These are phyloP conservation scores for Porites rus DNA, from an alignment of 92 coral and sea anemone species.

Conservation along the genomic window DNA sequence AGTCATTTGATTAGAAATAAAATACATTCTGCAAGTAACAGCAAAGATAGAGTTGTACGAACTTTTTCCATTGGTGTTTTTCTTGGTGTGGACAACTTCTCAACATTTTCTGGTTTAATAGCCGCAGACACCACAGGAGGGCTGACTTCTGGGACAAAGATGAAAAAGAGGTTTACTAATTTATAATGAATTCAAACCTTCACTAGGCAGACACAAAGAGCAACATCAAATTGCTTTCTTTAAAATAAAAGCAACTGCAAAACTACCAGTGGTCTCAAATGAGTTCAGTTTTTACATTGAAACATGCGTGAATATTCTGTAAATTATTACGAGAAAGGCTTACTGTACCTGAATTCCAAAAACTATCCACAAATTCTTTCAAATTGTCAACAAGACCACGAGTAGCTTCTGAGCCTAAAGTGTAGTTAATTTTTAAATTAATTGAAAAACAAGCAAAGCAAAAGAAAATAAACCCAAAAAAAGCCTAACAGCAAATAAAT, in stretches of 20 bases:
- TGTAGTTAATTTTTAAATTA: neutral
- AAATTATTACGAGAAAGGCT: neutral
- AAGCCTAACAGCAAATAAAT: neutral
- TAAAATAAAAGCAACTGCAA: too few relatives aligned
- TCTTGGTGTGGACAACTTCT: constrained; percentile 49
- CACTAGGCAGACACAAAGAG: neutral
- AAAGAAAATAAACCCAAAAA: neutral
- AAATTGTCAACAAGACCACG: constrained; percentile 64
- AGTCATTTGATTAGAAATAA: too few relatives aligned
- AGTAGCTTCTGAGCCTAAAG: constrained; percentile 73
- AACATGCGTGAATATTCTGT: too few relatives aligned
- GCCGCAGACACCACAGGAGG: constrained; percentile 97
- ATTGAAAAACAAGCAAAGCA: neutral
- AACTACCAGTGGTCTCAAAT: too few relatives aligned
- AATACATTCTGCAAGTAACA: neutral
- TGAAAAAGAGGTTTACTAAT: neutral
- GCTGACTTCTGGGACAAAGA: constrained; percentile 92
- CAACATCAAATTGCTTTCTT: too few relatives aligned
- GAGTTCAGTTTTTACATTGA: too few relatives aligned
- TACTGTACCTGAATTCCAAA: constrained; percentile 82
- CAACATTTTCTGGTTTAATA: constrained; percentile 73
- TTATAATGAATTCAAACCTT: too few relatives aligned
- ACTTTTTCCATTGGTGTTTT: constrained; percentile 90
- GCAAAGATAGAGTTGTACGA: constrained; percentile 24
- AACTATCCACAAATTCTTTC: constrained; percentile 65